Base-by-base conservation (phyloP, 2,797 vertebrate genomes). In the Botia kubotai region DNA sequence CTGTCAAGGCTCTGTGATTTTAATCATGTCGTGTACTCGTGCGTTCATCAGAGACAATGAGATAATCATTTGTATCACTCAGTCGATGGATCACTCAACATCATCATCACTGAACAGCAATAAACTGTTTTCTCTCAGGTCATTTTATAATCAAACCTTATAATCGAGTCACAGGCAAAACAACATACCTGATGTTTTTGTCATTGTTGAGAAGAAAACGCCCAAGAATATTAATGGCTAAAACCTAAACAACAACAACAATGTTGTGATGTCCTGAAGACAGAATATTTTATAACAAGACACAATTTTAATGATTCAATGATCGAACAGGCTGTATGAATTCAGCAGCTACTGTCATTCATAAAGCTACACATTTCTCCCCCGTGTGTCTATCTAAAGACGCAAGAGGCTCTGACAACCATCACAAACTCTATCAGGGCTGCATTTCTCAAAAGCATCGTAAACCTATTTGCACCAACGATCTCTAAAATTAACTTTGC, bases 191-290 rank as follows among this genome's bases (percentile, higher is more conserved):
- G 92, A 98, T 98, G 91, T 98, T 98, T 94, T 98, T 98, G 92
- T 99, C 98, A 80, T 99, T 99, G 93, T 99, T 99, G 87, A 99
- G 89, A 89, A 99, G 95, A 94, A 99, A 99, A 84, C 98, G 96
- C 81, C 98, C 98, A 77, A 99, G 93, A 89, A 99, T 99, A 91
- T 99, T 99, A 89, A 99, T 99, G 88, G 98, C 98, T 93, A 99
- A 93, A 84, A 99, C 98, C 98, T 99, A 90, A 19, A 90, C 2
- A 78, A 29, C 23, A 90, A 67, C 2, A 80, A 46, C 7, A 46
- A 10, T 11, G 43, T 46, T 46, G 8, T 46, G 1, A 46, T 46
- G 43, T 46, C 43, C 43, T 10, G 10, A 46, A 46, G 36, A 39
- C 36, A 39, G 6, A 39, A 39, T 39, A 39, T 39, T 7, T 6